Percentiles rank a stretch among this genome's conserved stretches.
Conservation (phyloP, 2,113 vertebrate species). For the Leptosomus discolor region DNA sequence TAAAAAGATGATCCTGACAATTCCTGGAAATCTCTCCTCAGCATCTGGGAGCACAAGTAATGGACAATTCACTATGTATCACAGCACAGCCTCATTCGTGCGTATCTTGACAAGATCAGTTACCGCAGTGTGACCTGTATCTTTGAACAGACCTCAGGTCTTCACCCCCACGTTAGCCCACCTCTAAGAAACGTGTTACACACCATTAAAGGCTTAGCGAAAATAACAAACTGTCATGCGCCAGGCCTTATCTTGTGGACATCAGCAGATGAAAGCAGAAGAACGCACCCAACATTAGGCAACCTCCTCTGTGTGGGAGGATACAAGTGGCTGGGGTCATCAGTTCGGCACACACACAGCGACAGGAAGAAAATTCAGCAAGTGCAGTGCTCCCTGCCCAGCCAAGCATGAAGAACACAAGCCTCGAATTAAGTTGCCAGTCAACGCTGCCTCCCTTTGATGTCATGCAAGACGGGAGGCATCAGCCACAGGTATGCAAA, state of each 20-base stretch:
- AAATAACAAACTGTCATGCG: neutral
- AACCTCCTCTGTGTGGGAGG: neutral
- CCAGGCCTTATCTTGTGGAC: neutral
- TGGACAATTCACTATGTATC: neutral
- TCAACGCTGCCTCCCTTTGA: neutral
- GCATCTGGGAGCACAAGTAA: neutral
- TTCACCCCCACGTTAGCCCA: neutral
- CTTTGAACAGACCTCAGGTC: neutral
- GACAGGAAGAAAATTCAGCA: neutral
- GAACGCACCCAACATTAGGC: neutral
- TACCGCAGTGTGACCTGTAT: neutral
- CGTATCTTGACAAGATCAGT: neutral
- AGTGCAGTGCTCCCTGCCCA: neutral
- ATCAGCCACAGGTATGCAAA: constrained; percentile 41
- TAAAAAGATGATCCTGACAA: neutral
- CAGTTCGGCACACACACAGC: accelerated
- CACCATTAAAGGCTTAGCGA: neutral
- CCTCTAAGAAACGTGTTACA: neutral
- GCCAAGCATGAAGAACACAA: neutral
- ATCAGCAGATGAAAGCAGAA: neutral
- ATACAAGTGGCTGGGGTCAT: neutral
- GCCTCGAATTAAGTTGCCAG: neutral
- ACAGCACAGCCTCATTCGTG: neutral
- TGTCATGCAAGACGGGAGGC: constrained; percentile 4
- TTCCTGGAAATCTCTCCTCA: neutral